Evolutionary conservation across 2,113 vertebrate species (phyloP), one percentile per base, ranked within the genome.

Genomic region (Centropus bengalensis): DNA sequence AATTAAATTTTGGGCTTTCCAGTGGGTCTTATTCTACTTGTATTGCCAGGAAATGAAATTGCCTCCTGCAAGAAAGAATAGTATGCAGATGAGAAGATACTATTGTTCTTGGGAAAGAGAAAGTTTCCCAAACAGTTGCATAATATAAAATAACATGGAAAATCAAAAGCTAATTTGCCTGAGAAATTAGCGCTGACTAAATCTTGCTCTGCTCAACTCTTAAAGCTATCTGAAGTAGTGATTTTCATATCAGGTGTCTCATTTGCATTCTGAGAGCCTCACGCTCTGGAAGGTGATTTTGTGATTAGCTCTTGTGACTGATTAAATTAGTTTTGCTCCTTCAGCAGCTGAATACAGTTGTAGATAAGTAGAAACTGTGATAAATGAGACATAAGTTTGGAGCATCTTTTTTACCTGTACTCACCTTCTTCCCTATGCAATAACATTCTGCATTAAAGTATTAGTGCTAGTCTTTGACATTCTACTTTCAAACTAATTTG

Each of bases 251-350:
- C 44, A 71, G 38, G 40, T 68, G 21, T 86, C 70, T 85, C 45
- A 64, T 42, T 36, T 68, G 49, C 54, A 49, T 94, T 91, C 64
- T 4, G 5, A 87, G 32, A 75, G 27, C 12, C 64, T 84, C 17
- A 3, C 40, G n/a, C 30, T 83, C 64, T 79, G 71, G 44, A 84
- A 96, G 64, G 38, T 60, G 21, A 56, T 56, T 87, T 51, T 73
- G 42, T 92, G 47, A 91, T 83, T 81, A 87, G 55, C 32, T 79
- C 68, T 77, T 73, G 36, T 59, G 54, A 59, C 38, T 49, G 77
- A 88, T 88, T 56, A 63, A 75, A 93, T 91, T 62, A 73, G 7
- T 92, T 95, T 93, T 79, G 10, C 28, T 90, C 44, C 80, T 91
- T 71, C 88, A 77, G 69, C 54, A 94, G n/a, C 52, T 56, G 82